Conservation (phyloP, 2,888 invertebrate genomes). For the Nowickia ferox region DNA sequence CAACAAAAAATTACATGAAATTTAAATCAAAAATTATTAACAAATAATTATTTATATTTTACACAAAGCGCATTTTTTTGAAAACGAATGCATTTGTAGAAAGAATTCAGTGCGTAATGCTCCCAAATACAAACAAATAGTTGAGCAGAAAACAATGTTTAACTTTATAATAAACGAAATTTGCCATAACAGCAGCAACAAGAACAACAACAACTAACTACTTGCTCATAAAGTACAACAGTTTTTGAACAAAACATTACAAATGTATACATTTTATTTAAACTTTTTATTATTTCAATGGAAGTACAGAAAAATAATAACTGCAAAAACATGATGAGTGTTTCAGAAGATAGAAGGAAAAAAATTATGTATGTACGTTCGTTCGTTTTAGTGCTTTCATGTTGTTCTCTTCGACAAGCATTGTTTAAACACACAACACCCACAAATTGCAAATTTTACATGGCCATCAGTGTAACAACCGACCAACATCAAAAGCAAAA, state of each 20-base stretch:
- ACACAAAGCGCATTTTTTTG: no score
- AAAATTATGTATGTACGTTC: background rate
- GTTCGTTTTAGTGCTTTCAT: background rate
- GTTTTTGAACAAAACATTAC: constrained; percentile 21
- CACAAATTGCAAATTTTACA: constrained; percentile 71
- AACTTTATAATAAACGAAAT: constrained; percentile 58
- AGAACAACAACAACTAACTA: background rate
- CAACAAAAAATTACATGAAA: no score
- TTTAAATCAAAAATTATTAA: no score
- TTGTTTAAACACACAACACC: constrained; percentile 67
- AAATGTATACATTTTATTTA: constrained; percentile 40
- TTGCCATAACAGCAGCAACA: constrained; percentile 53
- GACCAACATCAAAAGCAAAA: constrained; percentile 63
- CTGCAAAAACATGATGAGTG: constrained; percentile 57
- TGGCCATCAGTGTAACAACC: constrained; percentile 65
- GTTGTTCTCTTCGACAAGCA: constrained; percentile 12
- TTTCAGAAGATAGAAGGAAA: constrained; percentile 27
- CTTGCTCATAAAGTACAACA: constrained; percentile 17
- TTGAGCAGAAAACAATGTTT: constrained; percentile 30
- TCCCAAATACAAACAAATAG: background rate
- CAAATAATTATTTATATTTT: no score
- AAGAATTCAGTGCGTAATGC: background rate
- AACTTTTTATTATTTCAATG: constrained; percentile 26
- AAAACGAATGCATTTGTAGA: no score
- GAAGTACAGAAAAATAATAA: constrained; percentile 45